Percentiles rank a stretch among this genome's conserved stretches.
Conservation (phyloP, 1,140 invertebrate species). For the Luehdorfia chinensis region DNA sequence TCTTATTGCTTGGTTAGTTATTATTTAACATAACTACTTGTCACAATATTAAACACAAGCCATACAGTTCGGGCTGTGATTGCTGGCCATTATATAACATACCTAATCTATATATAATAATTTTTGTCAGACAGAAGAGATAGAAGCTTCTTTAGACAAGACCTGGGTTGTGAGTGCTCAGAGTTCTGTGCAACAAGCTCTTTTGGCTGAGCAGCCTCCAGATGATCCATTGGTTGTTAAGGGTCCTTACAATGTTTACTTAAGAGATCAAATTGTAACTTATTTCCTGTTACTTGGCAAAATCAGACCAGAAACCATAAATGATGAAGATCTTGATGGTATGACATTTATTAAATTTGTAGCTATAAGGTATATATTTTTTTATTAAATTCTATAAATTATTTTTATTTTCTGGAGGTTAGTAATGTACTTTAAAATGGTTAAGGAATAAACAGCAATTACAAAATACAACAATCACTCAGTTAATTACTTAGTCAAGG, state of each 20-base stretch:
- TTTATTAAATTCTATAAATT: too few relatives aligned
- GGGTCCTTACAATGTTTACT: constrained; percentile 91
- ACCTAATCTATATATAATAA: too few relatives aligned
- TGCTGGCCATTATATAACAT: too few relatives aligned
- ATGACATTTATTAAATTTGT: constrained; percentile 28
- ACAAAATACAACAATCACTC: too few relatives aligned
- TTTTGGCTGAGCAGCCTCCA: constrained; percentile 85
- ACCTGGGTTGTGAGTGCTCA: constrained; percentile 97
- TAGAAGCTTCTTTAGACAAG: constrained; percentile 88
- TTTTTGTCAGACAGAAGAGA: constrained; percentile 79
- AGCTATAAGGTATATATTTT: background rate
- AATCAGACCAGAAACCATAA: constrained; percentile 51
- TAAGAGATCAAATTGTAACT: constrained; percentile 84
- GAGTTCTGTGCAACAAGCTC: constrained; percentile 85
- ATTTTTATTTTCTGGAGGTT: too few relatives aligned
- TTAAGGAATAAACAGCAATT: too few relatives aligned
- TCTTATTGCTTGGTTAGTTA: too few relatives aligned
- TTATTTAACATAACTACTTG: too few relatives aligned
- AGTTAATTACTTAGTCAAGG: too few relatives aligned
- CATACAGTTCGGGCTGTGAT: too few relatives aligned
- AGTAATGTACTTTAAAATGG: too few relatives aligned
- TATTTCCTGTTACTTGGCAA: constrained; percentile 91
- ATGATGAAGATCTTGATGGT: constrained; percentile 82
- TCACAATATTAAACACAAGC: too few relatives aligned
- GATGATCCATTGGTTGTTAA: constrained; percentile 89